These are phyloP conservation scores for Heloderma charlesbogerti DNA, from an alignment of 2,113 vertebrate genomes.

Conservation along the genomic window DNA sequence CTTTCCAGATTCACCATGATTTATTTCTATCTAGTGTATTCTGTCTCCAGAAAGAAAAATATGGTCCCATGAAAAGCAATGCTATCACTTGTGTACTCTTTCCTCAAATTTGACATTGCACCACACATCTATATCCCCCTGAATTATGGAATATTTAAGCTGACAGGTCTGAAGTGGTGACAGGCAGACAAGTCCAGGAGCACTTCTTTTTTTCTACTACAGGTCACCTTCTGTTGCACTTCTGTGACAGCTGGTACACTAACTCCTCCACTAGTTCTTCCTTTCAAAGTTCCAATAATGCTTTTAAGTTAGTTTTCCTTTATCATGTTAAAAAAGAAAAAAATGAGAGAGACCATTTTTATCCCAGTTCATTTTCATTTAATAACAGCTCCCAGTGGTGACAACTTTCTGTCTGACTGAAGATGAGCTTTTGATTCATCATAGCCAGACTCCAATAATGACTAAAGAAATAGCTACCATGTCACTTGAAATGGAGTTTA, in stretches of 20 bases:
- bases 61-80: neutral
- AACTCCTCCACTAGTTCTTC: neutral
- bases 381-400: constrained; percentile 14
- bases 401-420: constrained; percentile 40
- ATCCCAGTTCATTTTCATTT: constrained; percentile 16
- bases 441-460: neutral
- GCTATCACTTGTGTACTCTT: neutral
- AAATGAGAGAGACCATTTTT: neutral
- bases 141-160: constrained; percentile 42
- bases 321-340: neutral
- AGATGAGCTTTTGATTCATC: constrained; percentile 54
- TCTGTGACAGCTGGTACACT: neutral
- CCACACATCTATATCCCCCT: neutral
- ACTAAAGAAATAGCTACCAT: constrained; percentile 36
- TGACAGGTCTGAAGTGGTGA: constrained; percentile 11
- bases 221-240: constrained; percentile 50
- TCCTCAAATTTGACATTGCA: constrained; percentile 28
- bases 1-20: neutral
- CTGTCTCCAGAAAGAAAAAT: accelerated
- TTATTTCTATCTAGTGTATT: neutral
- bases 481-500: constrained; percentile 64
- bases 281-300: constrained; percentile 20
- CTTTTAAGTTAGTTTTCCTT: constrained; percentile 20
- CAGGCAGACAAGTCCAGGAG: constrained; percentile 44
- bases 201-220: neutral